Conservation (phyloP, 2,113 vertebrate species). For the Loxodonta africana region DNA sequence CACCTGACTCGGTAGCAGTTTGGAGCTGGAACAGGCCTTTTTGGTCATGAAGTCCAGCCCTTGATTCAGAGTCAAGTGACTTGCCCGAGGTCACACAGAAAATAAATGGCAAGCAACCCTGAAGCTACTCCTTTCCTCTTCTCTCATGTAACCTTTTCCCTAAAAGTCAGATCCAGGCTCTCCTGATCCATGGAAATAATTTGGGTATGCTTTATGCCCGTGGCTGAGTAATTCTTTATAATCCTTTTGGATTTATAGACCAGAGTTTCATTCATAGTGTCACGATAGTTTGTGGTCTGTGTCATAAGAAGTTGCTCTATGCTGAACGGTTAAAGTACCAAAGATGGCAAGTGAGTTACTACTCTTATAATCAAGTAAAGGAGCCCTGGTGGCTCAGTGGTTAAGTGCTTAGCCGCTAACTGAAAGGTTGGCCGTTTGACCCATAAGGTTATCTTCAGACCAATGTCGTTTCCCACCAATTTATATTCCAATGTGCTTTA, state of each 20-base stretch:
- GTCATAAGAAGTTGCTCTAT: neutral
- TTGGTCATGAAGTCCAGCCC: neutral
- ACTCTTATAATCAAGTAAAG: neutral
- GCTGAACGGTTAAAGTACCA: neutral
- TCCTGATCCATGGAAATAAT: neutral
- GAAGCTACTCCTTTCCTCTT: neutral
- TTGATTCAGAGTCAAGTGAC: neutral
- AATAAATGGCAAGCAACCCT: neutral
- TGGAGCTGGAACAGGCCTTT: neutral
- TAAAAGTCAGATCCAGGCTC: neutral
- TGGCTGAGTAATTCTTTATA: neutral
- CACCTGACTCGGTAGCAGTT: neutral
- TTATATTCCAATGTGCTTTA: neutral
- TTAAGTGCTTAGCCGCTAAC: neutral
- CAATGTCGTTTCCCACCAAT: neutral
- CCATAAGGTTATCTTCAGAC: neutral
- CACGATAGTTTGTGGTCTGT: neutral
- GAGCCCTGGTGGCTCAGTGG: neutral
- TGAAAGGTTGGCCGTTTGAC: neutral
- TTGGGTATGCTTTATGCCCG: neutral
- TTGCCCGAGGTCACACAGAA: constrained; percentile 9
- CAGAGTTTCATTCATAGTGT: neutral
- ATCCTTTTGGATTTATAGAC: neutral
- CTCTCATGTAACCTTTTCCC: neutral
- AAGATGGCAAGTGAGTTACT: neutral